Evolutionary conservation across 2,888 invertebrate genomes (phyloP).

Genomic region (Heliconius aoede): DNA sequence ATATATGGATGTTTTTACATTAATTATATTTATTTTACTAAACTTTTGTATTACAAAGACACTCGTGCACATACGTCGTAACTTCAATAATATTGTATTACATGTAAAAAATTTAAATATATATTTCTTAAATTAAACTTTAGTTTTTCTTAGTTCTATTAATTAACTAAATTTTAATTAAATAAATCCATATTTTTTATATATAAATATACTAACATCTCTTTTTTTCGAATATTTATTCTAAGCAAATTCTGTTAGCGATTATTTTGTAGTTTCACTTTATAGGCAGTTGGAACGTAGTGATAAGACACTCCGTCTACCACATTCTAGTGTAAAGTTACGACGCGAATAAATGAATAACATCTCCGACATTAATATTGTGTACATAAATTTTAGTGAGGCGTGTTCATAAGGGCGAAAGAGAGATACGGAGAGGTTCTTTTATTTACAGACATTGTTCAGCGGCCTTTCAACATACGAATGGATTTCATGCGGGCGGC

Average conservation of each 20-base stretch:
- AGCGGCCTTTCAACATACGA: constrained; percentile 41
- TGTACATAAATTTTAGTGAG: constrained; percentile 39
- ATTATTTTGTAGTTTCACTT: background rate
- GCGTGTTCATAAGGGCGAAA: constrained; percentile 42
- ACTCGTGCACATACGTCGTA: background rate
- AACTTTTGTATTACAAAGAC: background rate
- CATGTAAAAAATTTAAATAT: background rate
- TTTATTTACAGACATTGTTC: constrained; percentile 42
- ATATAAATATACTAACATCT: too few relatives aligned
- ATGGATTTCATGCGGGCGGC: constrained; percentile 43
- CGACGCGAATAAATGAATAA: background rate
- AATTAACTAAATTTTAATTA: too few relatives aligned
- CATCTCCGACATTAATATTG: constrained; percentile 30
- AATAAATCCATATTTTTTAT: too few relatives aligned
- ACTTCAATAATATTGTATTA: background rate
- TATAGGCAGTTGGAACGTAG: too few relatives aligned
- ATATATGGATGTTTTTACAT: constrained; percentile 13
- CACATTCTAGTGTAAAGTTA: background rate
- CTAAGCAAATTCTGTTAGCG: background rate
- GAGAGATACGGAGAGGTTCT: constrained; percentile 43
- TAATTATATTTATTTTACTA: constrained; percentile 9
- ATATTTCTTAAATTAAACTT: too few relatives aligned
- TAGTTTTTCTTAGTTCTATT: too few relatives aligned
- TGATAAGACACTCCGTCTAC: too few relatives aligned
- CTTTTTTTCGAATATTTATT: background rate